Base-by-base conservation (phyloP, 2,797 vertebrate genomes). In the Acrossocheilus fasciatus region DNA sequence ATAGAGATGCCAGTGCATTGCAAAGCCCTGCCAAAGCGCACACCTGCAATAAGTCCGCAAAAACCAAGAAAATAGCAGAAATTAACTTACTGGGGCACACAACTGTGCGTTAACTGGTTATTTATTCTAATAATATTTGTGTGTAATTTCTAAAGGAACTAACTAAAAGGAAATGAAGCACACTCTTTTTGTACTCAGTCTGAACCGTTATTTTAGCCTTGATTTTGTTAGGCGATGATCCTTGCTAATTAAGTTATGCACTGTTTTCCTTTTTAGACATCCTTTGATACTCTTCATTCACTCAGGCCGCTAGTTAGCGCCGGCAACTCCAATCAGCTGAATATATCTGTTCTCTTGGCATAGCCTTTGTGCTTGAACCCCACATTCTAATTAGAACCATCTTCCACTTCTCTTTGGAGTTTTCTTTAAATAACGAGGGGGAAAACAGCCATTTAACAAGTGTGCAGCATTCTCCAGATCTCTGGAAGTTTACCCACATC, bases 401-500 rank as follows among this genome's bases (percentile, higher is more conserved):
- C 93, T 95, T 94, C 92, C 90, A 92, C 91, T 93, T 84, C 86
- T 87, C 80, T 91, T 91, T 92, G 85, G 91, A 90, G 89, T 87
- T 95, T 94, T 91, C 92, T 92, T 91, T 84, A 89, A 91, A 90
- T 88, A 91, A 92, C 77, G 79, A 90, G 83, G 86, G 86, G 92
- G 92, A 93, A 94, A 94, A 93, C 91, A 92, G 87, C 93, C 88
- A 89, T 95, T 95, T 95, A 95, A 94, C 93, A 94, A 94, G 94
- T 66, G 93, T 92, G 94, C 93, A 93, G 91, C 94, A 88, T 92
- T 95, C 94, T 94, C 90, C 91, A 91, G 92, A 93, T 92, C 91
- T 86, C 91, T 88, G 89, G 93, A 96, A 96, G 95, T 96, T 96
- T 96, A 96, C 94, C 93, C 94, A 96, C 95, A 96, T 96, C 95